Evolutionary conservation across 2,888 invertebrate species (phyloP).

Genomic region (Cheilosia vulpina): DNA sequence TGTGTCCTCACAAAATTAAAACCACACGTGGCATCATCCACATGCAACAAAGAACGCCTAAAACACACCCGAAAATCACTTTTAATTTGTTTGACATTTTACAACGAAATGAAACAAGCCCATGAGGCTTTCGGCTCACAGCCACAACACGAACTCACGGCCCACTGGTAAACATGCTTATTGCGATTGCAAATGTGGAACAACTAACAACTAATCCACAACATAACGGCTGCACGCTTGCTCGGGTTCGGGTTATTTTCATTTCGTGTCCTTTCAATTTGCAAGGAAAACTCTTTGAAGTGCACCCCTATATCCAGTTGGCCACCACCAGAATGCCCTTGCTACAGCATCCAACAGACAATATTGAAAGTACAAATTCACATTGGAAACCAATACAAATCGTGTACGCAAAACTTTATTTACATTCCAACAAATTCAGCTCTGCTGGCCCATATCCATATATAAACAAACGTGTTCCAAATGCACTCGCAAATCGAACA

Average conservation of each 20-base stretch:
- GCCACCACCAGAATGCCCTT: constrained; percentile 10
- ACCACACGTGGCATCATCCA: no score
- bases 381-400: constrained; percentile 55
- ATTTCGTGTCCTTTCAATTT: constrained; percentile 43
- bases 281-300: constrained; percentile 22
- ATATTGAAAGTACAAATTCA: constrained; percentile 18
- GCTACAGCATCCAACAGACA: constrained; percentile 12
- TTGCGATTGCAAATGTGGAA: constrained; percentile 23
- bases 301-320: neutral
- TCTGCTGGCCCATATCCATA: constrained; percentile 1
- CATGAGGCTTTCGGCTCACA: neutral
- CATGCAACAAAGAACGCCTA: no score
- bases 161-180: constrained; percentile 13
- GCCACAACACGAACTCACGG: neutral
- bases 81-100: no score
- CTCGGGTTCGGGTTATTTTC: neutral
- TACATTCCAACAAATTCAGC: constrained; percentile 41
- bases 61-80: no score
- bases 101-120: no score
- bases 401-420: constrained; percentile 50
- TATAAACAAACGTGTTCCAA: constrained; percentile 3
- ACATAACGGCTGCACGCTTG: neutral
- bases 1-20: no score
- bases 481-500: constrained; percentile 2
- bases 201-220: constrained; percentile 39